Conservation (phyloP, 2,888 invertebrate species). For the Kuschelorhynchus macadamiae region DNA sequence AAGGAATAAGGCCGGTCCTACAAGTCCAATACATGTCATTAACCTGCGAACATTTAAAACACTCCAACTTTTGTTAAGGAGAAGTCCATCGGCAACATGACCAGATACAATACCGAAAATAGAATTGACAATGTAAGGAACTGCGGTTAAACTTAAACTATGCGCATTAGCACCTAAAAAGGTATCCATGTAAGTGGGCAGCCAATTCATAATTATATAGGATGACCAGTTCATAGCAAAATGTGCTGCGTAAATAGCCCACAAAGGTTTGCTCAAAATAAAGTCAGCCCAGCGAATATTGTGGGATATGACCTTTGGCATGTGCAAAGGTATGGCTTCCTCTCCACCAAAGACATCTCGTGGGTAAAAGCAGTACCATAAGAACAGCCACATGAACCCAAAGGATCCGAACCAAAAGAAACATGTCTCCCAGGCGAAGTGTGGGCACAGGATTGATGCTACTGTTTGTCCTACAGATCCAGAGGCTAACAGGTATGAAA, state of each 20-base stretch:
- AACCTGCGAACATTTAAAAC: conserved; percentile 78
- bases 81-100: conserved; percentile 78
- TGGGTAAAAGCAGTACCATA: conserved; percentile 77
- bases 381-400: conserved; percentile 77
- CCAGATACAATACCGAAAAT: conserved; percentile 80
- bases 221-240: conserved; percentile 87
- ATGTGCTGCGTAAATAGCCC: conserved; percentile 83
- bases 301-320: conserved; percentile 71
- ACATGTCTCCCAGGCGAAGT: conserved; percentile 77
- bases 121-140: conserved; percentile 82
- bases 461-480: conserved; percentile 84
- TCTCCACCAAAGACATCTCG: conserved; percentile 69
- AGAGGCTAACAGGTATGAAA: conserved; percentile 80
- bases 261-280: conserved; percentile 77
- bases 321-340: conserved; percentile 73
- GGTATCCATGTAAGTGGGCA: conserved; percentile 79
- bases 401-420: conserved; percentile 79
- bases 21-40: conserved; percentile 80
- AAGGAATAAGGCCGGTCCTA: conserved; percentile 81
- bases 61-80: conserved; percentile 72
- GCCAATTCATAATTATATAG: conserved; percentile 86
- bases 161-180: conserved; percentile 76
- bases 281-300: conserved; percentile 77
- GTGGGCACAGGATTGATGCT: conserved; percentile 80
- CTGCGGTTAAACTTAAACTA: conserved; percentile 80